Base-by-base conservation (phyloP, 92 coral and sea anemone genomes). In the Desmophyllum pertusum region DNA sequence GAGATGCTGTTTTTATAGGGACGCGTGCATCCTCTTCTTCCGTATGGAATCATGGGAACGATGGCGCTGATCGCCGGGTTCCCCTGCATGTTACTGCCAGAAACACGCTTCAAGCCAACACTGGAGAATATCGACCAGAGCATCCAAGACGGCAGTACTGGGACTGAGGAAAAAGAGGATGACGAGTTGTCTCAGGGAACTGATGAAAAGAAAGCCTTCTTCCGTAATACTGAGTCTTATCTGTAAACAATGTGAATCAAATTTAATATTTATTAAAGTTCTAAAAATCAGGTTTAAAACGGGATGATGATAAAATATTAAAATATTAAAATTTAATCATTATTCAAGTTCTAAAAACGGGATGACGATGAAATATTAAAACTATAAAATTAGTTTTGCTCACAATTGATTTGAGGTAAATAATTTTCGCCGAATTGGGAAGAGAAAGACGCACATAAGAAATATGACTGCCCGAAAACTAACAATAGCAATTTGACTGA, bases 41-140 rank as follows among this genome's bases (percentile, higher is more conserved):
- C 93, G 15, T 90, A 90, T 46, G 91, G 91, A 17, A 74, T 90
- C 35, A 90, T 90, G 93, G 91, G 86, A 10, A 71, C 70, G 17
- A 77, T 75, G 30, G 84, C 93, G 18, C 59, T 90, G 3, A 2
- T 87, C 79, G 85, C 93, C 68, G 93, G 83, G 7, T 35, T 90
- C 9, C 83, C 87, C 39, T 90, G 93, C 79, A 13, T 87, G 61
- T 36, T 79, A 27, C 80, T 87, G 51, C 93, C 93, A 36, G 93
- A 90, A 67, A 87, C 93, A 43, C 85, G 85, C 46, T 80, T 83
- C 75, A 81, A 75, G 57, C 91, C 91, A 36, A 87, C 84, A 42
- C 70, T 67, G 42, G 93, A 90, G 79, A 87, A 42, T 23, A 52
- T 81, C 35, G 81, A 78, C 31, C 62, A 70, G 48, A n/a, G 57